phyloP scores from a whole-genome alignment of 2,113 vertebrate species.

The Oreochromis aureus region DNA sequence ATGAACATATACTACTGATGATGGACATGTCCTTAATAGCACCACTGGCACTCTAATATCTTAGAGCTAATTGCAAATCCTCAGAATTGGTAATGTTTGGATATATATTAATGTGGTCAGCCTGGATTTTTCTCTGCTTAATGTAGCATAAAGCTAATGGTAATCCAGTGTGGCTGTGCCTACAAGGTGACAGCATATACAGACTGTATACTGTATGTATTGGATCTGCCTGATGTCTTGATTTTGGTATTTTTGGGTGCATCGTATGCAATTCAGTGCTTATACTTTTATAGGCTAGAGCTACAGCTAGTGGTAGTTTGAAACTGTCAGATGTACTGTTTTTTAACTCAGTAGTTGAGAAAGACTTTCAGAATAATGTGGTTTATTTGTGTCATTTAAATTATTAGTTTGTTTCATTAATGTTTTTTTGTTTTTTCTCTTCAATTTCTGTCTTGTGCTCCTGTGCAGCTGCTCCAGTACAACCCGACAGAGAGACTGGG shows the following conservation, averaged over 20 bases:
- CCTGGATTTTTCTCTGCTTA: neutral
- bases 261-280: neutral
- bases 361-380: neutral
- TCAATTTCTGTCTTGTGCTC: neutral
- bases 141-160: neutral
- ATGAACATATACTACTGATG: neutral
- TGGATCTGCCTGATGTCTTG: neutral
- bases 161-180: neutral
- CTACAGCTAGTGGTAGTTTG: neutral
- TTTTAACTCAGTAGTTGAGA: neutral
- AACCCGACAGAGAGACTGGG: constrained; percentile 91
- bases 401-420: neutral
- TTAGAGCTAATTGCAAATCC: constrained; percentile 20
- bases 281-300: neutral
- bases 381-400: neutral
- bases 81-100: constrained; percentile 1
- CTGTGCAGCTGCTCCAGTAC: constrained; percentile 91
- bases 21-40: constrained; percentile 1
- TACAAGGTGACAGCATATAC: neutral
- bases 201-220: neutral
- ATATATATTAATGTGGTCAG: neutral
- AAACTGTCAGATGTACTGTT: neutral
- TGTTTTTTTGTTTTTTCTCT: neutral
- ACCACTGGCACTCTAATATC: neutral
- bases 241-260: neutral